Percentiles rank a stretch among this genome's conserved stretches.
Conservation (phyloP, 2,797 vertebrate genomes). For the Fratercula arctica region DNA sequence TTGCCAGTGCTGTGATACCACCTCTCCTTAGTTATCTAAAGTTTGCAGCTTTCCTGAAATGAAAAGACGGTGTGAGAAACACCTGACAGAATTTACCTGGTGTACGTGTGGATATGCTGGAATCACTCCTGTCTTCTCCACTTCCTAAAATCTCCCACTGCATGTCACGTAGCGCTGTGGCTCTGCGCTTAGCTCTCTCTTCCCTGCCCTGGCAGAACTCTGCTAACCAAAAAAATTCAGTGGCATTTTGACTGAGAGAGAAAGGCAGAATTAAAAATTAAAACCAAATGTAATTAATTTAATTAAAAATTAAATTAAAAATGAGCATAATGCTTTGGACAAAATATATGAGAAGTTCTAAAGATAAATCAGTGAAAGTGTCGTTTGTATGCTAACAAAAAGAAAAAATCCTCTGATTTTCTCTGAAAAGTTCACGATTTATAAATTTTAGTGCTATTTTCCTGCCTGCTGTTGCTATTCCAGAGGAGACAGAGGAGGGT, state of each 20-base stretch:
- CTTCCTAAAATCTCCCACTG: not conserved
- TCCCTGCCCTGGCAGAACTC: not conserved
- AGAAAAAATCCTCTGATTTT: not conserved
- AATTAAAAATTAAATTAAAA: not conserved
- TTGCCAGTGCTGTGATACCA: not conserved
- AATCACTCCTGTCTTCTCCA: not conserved
- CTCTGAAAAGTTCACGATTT: not conserved
- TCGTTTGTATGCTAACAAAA: not conserved
- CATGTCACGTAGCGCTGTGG: accelerated
- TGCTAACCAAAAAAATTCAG: not conserved
- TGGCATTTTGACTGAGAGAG: not conserved
- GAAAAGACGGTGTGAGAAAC: not conserved
- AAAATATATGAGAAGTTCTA: not conserved
- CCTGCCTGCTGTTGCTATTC: not conserved
- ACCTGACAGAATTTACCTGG: not conserved
- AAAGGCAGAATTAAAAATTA: not conserved
- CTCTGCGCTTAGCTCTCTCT: not conserved
- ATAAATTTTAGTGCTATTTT: not conserved
- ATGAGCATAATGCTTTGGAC: not conserved
- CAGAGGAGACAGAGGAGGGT: not conserved
- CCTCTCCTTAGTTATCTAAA: not conserved
- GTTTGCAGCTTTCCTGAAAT: not conserved
- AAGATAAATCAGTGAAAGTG: not conserved
- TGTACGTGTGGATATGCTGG: not conserved
- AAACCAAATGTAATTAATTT: not conserved